phyloP scores from a whole-genome alignment of 2,797 vertebrate genomes.

The Clamator glandarius region DNA sequence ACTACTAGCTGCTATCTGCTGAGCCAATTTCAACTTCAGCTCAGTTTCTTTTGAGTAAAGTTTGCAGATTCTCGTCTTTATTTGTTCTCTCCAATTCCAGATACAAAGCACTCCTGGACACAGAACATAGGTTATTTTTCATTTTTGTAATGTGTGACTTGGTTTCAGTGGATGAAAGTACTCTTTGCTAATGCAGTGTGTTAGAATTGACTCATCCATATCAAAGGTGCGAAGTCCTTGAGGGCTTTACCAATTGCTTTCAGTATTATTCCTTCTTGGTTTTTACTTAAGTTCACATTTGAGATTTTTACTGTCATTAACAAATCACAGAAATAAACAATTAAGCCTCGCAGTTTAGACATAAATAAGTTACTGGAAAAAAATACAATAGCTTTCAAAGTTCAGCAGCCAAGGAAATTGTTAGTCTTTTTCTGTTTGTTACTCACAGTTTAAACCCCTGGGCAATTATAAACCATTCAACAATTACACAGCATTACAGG shows the following conservation, averaged over 20 bases:
- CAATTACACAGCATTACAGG: not conserved
- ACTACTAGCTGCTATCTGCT: constrained; percentile 51
- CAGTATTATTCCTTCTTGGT: not conserved
- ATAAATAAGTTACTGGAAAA: not conserved
- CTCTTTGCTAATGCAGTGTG: not conserved
- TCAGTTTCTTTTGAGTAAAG: constrained; percentile 42
- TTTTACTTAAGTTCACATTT: not conserved
- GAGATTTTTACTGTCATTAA: not conserved
- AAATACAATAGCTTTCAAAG: not conserved
- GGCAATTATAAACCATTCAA: not conserved
- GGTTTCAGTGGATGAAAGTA: constrained; percentile 7
- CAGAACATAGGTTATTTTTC: not conserved
- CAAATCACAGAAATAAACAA: not conserved
- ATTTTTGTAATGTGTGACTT: constrained; percentile 1
- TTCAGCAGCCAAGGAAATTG: not conserved
- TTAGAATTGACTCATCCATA: constrained; percentile 30
- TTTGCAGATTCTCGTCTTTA: not conserved
- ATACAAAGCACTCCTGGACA: not conserved
- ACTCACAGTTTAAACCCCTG: not conserved
- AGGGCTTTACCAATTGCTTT: not conserved
- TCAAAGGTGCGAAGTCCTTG: not conserved
- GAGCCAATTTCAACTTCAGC: constrained; percentile 58
- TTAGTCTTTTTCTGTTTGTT: not conserved
- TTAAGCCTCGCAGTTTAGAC: not conserved
- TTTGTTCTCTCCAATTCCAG: constrained; percentile 23